Percentiles rank a stretch among this genome's conserved stretches.
Conservation (phyloP, 35 echinoderm and acorn worm species). For the Eucidaris tribuloides region DNA sequence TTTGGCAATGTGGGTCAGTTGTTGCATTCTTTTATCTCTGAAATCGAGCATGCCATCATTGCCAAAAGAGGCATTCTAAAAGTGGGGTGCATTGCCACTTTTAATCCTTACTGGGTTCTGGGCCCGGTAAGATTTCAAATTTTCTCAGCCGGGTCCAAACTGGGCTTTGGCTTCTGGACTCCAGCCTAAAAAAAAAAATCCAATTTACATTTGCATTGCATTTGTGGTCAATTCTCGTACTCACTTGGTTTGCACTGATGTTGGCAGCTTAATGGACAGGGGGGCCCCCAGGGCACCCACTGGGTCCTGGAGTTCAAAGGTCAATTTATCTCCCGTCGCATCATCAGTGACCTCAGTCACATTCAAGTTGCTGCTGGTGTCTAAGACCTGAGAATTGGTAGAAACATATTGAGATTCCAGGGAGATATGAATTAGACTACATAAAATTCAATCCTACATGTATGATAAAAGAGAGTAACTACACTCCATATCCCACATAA, state of each 20-base stretch:
- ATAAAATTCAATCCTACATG: no score
- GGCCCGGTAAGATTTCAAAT: no score
- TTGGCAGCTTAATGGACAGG: slow-evolving; percentile 49
- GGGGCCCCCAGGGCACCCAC: slow-evolving; percentile 22
- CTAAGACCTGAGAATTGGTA: slow-evolving; percentile 37
- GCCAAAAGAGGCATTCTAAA: background rate
- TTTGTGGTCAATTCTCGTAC: background rate
- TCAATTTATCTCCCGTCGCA: slow-evolving; percentile 52
- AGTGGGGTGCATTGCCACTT: no score
- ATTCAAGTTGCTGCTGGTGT: slow-evolving; percentile 36
- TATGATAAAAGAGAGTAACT: no score
- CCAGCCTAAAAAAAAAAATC: background rate
- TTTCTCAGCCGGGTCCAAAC: no score
- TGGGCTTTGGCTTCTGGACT: no score
- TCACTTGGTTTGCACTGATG: slow-evolving; percentile 57
- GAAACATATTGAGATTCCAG: background rate
- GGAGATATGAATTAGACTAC: background rate
- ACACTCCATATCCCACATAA: background rate
- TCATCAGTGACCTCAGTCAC: slow-evolving; percentile 47
- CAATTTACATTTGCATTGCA: background rate
- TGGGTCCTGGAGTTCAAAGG: slow-evolving; percentile 40
- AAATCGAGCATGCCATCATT: no score
- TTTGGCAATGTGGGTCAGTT: background rate
- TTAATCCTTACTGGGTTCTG: no score
- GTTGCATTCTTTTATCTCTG: no score